phyloP scores from a whole-genome alignment of 2,113 vertebrate genomes.

The Lycocorax pyrrhopterus region DNA sequence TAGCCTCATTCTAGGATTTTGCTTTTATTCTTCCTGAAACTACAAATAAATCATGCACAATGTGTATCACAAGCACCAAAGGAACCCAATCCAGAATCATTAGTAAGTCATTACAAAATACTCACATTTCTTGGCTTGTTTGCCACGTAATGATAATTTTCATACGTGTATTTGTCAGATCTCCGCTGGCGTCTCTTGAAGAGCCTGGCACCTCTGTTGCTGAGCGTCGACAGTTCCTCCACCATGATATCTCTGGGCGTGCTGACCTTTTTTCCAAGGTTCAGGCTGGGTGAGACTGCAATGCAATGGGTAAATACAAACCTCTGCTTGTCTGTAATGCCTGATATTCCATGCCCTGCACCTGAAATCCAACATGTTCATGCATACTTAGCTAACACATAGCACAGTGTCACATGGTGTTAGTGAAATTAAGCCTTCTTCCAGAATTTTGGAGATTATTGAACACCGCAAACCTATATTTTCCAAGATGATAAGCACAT shows the following conservation, averaged over 20 bases:
- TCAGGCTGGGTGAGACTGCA: constrained; percentile 77
- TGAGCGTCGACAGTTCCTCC: constrained; percentile 88
- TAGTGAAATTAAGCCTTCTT: background rate
- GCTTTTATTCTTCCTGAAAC: background rate
- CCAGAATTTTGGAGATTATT: background rate
- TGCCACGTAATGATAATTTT: constrained; percentile 82
- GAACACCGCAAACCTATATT: background rate
- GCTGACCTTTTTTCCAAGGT: constrained; percentile 91
- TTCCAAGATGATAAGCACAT: background rate
- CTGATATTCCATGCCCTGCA: background rate
- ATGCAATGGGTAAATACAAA: constrained; percentile 10
- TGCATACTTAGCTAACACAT: background rate
- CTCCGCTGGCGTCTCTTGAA: constrained; percentile 95
- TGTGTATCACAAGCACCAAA: background rate
- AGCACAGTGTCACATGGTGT: background rate
- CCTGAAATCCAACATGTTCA: background rate
- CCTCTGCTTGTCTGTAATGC: background rate
- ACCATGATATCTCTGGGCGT: constrained; percentile 94
- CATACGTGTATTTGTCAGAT: constrained; percentile 94
- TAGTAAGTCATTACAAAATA: background rate
- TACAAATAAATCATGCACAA: background rate
- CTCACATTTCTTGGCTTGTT: constrained; percentile 82
- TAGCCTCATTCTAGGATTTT: background rate
- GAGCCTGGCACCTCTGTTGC: constrained; percentile 91
- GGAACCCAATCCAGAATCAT: background rate